Evolutionary conservation across 2,113 vertebrate genomes (phyloP), one percentile per base, ranked within the genome.

Genomic region (Glaucidium brasilianum): DNA sequence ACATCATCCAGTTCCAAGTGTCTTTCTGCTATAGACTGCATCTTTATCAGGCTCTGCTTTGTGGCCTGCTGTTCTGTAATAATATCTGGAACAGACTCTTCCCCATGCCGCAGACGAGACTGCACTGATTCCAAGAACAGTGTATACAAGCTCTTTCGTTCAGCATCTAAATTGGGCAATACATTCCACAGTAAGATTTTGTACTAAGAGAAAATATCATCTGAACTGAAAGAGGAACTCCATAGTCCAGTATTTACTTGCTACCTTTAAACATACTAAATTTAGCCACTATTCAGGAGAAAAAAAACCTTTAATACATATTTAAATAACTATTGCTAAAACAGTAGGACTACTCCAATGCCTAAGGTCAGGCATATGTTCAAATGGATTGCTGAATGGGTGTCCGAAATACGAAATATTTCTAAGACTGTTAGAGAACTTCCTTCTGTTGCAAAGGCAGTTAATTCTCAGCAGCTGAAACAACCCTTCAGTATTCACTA

Each of bases 51-150:
- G 94, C 98, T 99, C 96, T 98, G 98, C 90, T 98, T 98, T 9
- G 99, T 98, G 58, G 98, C 98, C 94, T 98, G 99, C 76, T 99
- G 99, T 43, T 99, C 98, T 3, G 98, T 98, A 55, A 98, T 98
- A 3, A 60, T 79, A 73, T 98, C 98, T 3, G 97, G 74, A 16
- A 98, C 96, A 13, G 98, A 97, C 20, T 98, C 98, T n/a, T 99
- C 99, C 18, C 98, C 98, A 6, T 98, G 98, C 35, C 99, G 98
- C 59, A 99, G 98, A 32, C 99, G 99, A 1, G 98, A 99, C 96
- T 99, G 99, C 73, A 99, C 99, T 0, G 99, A 99, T 76, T 99
- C 99, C 96, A 99, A 90, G 92, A 99, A 99, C 20, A 99, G 97
- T 0, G 98, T 98, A 55, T 99, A 99, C 10, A 99, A 95, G 94